Base-by-base conservation (phyloP, 1,140 invertebrate species). In the Holcopasites calliopsidis region DNA sequence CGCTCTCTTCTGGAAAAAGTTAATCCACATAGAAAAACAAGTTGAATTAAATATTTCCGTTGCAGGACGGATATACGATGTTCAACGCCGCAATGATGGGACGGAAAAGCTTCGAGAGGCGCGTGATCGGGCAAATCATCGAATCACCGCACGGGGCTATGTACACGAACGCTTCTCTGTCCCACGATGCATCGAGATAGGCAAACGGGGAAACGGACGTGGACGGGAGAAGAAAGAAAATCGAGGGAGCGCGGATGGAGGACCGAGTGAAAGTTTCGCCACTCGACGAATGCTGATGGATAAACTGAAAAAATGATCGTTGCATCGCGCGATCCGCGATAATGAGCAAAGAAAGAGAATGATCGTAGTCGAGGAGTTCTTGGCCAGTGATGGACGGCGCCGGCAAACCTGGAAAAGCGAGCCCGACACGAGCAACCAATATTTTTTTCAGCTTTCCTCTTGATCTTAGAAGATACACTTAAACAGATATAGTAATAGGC, bases 1-100 rank as follows among this genome's bases (percentile, higher is more conserved):
- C 80, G 73, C 68, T 84, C 80, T 85, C 87, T 88, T 91, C 90
- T 92, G 91, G 85, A 92, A 91, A 92, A 89, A 92, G 88, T 92
- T 92, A 92, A 92, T 91, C 90, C 90, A 92, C 89, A 91, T 89
- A 91, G 89, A 91, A 90, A n/a, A 85, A 86, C 78, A 89, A 84
- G 85, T 90, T 90, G 85, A 87, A 86, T 90, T 90, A 91, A 73
- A 84, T 52, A 82, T 65, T 72, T 78, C 69, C 78, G 76, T 85
- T 84, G 85, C 64, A 84, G 61, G 76, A 13, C 50, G 65, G 64
- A 33, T 74, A 42, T 58, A 54, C 64, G 76, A 69, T 77, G 60
- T 60, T 60, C 60, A 75, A 60, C 70, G 64, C 80, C 73, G 76
- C 57, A 42, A 78, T 73, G 70, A 79, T 74, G 62, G 71, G 74